Conservation (phyloP, 1,140 invertebrate species). For the Chrysomallon squamiferum region DNA sequence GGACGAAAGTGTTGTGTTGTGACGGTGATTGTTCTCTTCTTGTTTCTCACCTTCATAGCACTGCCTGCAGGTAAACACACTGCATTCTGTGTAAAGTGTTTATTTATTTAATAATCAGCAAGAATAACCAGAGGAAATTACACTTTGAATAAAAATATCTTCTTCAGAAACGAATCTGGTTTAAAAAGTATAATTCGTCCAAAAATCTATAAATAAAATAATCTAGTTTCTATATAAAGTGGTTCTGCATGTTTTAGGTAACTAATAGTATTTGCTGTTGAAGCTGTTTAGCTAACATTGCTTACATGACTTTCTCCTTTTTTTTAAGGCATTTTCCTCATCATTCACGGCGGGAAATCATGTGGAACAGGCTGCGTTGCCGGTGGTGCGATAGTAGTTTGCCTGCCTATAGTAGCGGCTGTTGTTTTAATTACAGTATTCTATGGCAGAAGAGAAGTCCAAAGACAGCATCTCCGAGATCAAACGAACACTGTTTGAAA, state of each 20-base stretch:
- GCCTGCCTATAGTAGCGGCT: not conserved
- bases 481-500: too few relatives aligned
- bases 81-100: not conserved
- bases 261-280: too few relatives aligned
- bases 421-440: not conserved
- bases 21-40: not conserved
- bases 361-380: not conserved
- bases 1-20: conserved; percentile 7
- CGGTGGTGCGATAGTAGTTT: not conserved
- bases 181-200: not conserved
- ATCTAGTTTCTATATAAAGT: not conserved
- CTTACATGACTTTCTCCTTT: not conserved
- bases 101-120: not conserved
- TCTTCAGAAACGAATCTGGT: not conserved
- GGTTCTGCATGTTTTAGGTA: not conserved
- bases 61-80: conserved; percentile 6
- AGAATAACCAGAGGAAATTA: not conserved
- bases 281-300: too few relatives aligned
- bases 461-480: not conserved
- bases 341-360: not conserved
- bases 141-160: not conserved
- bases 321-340: not conserved
- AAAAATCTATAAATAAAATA: not conserved
- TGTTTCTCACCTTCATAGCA: conserved; percentile 8
- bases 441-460: not conserved